Base-by-base conservation (phyloP, 2,888 invertebrate species). In the Acanthoscelides obtectus region DNA sequence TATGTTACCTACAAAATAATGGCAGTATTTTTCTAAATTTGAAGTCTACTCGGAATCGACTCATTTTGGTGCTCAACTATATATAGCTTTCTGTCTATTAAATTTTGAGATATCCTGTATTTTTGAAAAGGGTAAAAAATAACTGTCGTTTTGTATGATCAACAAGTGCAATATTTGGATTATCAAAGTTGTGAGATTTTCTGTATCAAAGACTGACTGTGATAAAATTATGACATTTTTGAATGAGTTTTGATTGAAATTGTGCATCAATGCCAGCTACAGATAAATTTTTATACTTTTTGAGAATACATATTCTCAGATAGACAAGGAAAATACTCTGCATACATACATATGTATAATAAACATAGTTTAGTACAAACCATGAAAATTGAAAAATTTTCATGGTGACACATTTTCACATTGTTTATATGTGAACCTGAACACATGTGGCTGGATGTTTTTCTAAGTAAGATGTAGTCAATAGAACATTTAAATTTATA, bases 401-500 rank as follows among this genome's bases (percentile, higher is more conserved):
- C 45, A 45, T 17, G 1, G 5, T 45, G 45, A 45, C 45, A 22
- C 25, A 65, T 68, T 68, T 22, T 68, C 68, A 64, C 64, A 68
- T 66, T 70, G 66, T 27, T 70, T 69, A 66, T 70, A 66, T 64
- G 27, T 27, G 66, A 70, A 66, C 66, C 20, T 70, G 8, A 45
- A 45, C 17, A 45, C 12, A 45, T 69, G 69, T 69, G 64, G 69
- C 69, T 69, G 70, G 45, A 22, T 25, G 66, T 25, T 20, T 70
- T 69, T 70, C 66, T 69, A 22, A 22, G 64, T 69, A 69, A 64
- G 66, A 25, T 22, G 63, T 65, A 70, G 66, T 66, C 66, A 63
- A 27, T 21, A 22, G 27, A 66, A 70, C 64, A 66, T 70, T 22
- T 66, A 66, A 70, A 70, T 66, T 70, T 66, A 66, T 70, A 22